Base-by-base conservation (phyloP, 1,140 invertebrate species). In the Steinernema khuongi region DNA sequence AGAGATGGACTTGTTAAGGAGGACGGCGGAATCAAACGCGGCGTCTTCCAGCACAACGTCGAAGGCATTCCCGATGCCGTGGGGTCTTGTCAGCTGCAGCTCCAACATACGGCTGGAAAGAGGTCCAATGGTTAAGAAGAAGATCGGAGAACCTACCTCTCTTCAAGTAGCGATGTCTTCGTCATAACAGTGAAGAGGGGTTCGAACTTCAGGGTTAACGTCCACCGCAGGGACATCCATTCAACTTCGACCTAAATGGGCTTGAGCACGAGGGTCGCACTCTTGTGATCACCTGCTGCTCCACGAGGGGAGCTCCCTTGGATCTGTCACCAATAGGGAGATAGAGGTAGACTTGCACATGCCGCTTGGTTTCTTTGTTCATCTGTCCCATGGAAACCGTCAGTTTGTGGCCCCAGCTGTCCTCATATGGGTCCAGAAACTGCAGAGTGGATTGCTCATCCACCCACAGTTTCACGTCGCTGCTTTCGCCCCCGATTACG, bases 241-340 rank as follows among this genome's bases (percentile, higher is more conserved):
- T 81, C 79, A 0, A 81, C 77, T 74, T 74, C 41, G 19, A 79
- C 29, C 77, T 79, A 66, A 77, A 77, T 33, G 29, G n/a, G 36
- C 36, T 41, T 11, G 36, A n/a, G 7, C 36, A 41, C n/a, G 7
- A 11, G 4, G 70, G 1, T 30, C 31, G 31, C 17, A 76, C 41
- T 1, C 11, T 19, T 1, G n/a, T 19, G 4, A 69, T n/a, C n/a
- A 71, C 44, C 70, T 60, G 29, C 71, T 31, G 67, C 1, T 14
- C 31, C 33, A 33, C 31, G 7, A 31, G 4, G 17, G 7, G 7
- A 43, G 31, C 31, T 19, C 26, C 73, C 17, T 77, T 74, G 19
- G n/a, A 41, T 60, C 22, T 2, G 11, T 26, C 50, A 22, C 26
- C 50, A 22, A 60, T 60, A 22, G 50, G 50, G 14, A 17, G 4